A percentile compares a stretch with the other conserved stretches of the same genome.
phyloP scores from a whole-genome alignment of 1,140 invertebrate genomes.

The Philopotamus ludificatus region DNA sequence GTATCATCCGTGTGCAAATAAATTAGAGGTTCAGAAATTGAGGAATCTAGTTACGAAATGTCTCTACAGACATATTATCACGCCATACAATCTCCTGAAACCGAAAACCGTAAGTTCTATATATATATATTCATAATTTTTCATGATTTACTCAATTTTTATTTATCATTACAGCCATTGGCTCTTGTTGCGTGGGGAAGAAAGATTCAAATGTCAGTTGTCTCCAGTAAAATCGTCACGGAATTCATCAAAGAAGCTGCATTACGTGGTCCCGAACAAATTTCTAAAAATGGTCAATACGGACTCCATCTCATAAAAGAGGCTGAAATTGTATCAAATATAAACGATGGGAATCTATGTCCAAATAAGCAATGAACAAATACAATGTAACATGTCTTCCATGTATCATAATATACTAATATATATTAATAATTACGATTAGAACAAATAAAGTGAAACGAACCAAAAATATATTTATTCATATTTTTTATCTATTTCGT shows the following conservation, averaged over 20 bases:
- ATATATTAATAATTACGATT: too few species aligned
- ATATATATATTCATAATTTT: slow-evolving; percentile 15
- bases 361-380: too few species aligned
- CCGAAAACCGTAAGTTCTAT: slow-evolving; percentile 66
- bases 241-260: slow-evolving; percentile 69
- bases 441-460: neutral
- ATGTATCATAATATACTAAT: too few species aligned
- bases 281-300: slow-evolving; percentile 64
- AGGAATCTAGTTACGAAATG: slow-evolving; percentile 67
- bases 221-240: slow-evolving; percentile 58
- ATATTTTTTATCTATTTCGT: neutral
- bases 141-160: slow-evolving; percentile 37
- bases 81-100: slow-evolving; percentile 68
- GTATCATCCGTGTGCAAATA: slow-evolving; percentile 85
- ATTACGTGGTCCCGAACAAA: slow-evolving; percentile 65
- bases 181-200: slow-evolving; percentile 78
- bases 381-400: too few species aligned
- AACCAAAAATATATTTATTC: neutral
- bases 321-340: slow-evolving; percentile 57
- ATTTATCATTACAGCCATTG: slow-evolving; percentile 67
- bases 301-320: slow-evolving; percentile 55
- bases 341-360: slow-evolving; percentile 52
- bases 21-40: slow-evolving; percentile 63
- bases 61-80: slow-evolving; percentile 78
- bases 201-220: slow-evolving; percentile 69